Evolutionary conservation across 2,888 invertebrate genomes (phyloP).

Genomic region (Drosophila histrio): DNA sequence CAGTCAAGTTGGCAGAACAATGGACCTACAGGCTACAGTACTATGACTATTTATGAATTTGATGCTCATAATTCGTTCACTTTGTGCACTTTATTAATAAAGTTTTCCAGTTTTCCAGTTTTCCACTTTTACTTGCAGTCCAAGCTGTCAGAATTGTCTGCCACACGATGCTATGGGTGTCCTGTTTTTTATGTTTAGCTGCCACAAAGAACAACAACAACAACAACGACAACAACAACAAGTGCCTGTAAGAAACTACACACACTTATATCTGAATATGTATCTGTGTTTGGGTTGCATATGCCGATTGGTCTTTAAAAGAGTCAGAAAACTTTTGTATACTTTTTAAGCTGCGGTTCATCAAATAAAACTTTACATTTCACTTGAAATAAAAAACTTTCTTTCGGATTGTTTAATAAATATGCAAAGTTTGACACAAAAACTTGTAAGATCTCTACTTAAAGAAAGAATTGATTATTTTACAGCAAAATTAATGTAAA

Average conservation of each 20-base stretch:
- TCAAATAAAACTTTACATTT: slow-evolving; percentile 35
- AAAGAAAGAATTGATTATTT: slow-evolving; percentile 1
- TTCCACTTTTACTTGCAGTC: slow-evolving; percentile 10
- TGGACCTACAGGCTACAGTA: slow-evolving; percentile 55
- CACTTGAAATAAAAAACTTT: slow-evolving; percentile 25
- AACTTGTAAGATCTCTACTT: slow-evolving; percentile 11
- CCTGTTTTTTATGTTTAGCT: slow-evolving; percentile 19
- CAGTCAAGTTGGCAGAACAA: slow-evolving; percentile 30
- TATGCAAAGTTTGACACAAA: slow-evolving; percentile 19
- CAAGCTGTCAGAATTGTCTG: slow-evolving; percentile 38
- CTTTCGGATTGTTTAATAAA: slow-evolving; percentile 12
- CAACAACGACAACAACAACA: not conserved
- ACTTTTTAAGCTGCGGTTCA: slow-evolving; percentile 46
- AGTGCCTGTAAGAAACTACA: not conserved
- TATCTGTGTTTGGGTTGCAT: slow-evolving; percentile 8
- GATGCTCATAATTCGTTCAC: slow-evolving; percentile 68
- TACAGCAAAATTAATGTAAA: not conserved
- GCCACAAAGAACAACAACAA: slow-evolving; percentile 7
- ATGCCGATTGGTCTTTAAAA: slow-evolving; percentile 38
- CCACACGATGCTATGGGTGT: slow-evolving; percentile 15
- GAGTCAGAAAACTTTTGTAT: slow-evolving; percentile 28
- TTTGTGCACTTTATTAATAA: slow-evolving; percentile 77
- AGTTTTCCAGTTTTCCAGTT: slow-evolving; percentile 39
- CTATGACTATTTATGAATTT: slow-evolving; percentile 54
- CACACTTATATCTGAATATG: not conserved